Percentiles rank a stretch among this genome's conserved stretches.
Conservation (phyloP, 2,888 invertebrate species). For the Tenthredo distinguenda region DNA sequence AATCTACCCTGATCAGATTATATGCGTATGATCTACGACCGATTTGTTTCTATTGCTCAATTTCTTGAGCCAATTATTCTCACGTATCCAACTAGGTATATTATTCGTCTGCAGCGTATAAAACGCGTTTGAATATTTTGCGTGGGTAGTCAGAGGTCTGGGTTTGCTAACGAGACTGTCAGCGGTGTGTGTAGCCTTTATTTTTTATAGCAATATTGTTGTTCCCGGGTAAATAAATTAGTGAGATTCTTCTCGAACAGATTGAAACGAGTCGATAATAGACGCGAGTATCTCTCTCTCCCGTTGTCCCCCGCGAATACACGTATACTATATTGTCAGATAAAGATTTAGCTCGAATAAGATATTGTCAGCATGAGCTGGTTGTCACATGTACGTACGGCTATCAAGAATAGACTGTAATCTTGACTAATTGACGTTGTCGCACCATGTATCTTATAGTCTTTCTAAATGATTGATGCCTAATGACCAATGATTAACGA, state of each 20-base stretch:
- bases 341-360: background rate
- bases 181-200: background rate
- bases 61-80: slow-evolving; percentile 25
- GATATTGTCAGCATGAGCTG: slow-evolving; percentile 9
- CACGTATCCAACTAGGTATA: background rate
- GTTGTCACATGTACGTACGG: background rate
- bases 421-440: slow-evolving; percentile 43
- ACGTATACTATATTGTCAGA: background rate
- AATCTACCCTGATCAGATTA: slow-evolving; percentile 5
- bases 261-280: background rate
- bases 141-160: slow-evolving; percentile 19
- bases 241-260: background rate
- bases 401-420: background rate
- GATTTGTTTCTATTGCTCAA: slow-evolving; percentile 40
- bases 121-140: slow-evolving; percentile 20
- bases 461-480: slow-evolving; percentile 25
- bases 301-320: background rate
- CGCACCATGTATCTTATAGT: background rate
- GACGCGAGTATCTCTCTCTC: background rate
- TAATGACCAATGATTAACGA: slow-evolving; percentile 44
- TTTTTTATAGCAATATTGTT: background rate
- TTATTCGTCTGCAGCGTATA: background rate
- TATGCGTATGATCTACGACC: slow-evolving; percentile 25
- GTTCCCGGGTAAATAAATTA: background rate
- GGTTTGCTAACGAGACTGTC: slow-evolving; percentile 27